Percentiles rank a stretch among this genome's conserved stretches.
Evolutionary conservation across 2,113 vertebrate species (phyloP).

Genomic region (Rhipidura dahli): DNA sequence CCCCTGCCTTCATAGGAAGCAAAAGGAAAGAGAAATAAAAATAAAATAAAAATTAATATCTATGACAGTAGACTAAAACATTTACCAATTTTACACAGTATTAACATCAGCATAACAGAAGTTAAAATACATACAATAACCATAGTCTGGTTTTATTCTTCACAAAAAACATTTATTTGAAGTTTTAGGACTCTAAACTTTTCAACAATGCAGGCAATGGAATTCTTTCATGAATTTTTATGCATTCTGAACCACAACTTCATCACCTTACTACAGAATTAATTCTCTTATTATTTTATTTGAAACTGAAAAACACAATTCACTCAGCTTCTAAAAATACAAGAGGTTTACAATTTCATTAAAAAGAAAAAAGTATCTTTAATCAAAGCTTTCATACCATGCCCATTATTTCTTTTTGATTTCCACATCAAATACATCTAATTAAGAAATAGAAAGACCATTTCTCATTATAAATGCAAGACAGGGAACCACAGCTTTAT

Average conservation of each 20-base stretch:
- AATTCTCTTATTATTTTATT: not conserved
- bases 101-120: not conserved
- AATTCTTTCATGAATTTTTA: not conserved
- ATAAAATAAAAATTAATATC: slow-evolving; percentile 66
- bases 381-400: not conserved
- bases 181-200: not conserved
- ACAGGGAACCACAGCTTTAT: not conserved
- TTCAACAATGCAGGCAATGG: not conserved
- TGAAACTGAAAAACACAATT: not conserved
- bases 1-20: slow-evolving; percentile 90
- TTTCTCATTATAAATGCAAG: not conserved
- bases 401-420: not conserved
- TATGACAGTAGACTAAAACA: not conserved
- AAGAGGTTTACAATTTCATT: not conserved
- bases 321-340: not conserved
- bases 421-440: not conserved
- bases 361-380: not conserved
- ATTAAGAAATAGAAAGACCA: not conserved
- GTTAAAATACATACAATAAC: not conserved
- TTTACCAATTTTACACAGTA: not conserved
- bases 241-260: not conserved
- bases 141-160: not conserved
- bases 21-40: slow-evolving; percentile 73
- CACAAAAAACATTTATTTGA: not conserved
- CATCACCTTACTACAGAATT: not conserved